Conservation (phyloP, 1,140 invertebrate species). For the Lepeophtheirus salmonis region DNA sequence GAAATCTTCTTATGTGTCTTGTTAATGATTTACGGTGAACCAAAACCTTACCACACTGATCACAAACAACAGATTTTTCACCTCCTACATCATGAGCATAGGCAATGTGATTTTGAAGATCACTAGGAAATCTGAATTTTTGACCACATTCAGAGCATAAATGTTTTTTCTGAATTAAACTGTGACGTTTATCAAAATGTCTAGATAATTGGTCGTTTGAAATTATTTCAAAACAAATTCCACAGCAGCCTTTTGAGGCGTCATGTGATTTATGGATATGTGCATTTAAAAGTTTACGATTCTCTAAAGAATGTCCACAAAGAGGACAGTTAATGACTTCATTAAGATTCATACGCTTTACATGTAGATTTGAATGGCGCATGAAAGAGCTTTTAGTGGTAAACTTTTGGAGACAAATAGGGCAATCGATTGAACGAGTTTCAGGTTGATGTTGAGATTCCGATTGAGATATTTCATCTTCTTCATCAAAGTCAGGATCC, state of each 20-base stretch:
- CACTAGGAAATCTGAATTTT: background rate
- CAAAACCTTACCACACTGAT: conserved; percentile 2
- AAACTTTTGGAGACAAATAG: background rate
- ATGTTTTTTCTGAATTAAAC: background rate
- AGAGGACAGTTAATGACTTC: background rate
- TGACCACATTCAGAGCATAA: background rate
- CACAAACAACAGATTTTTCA: conserved; percentile 2
- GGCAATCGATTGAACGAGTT: background rate
- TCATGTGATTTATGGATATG: background rate
- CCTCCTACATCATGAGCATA: background rate
- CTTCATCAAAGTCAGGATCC: background rate
- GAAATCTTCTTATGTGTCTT: background rate
- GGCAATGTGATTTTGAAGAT: background rate
- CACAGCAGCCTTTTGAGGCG: background rate
- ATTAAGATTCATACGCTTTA: background rate
- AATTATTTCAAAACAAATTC: background rate
- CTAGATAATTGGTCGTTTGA: background rate
- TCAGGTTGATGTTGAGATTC: no score
- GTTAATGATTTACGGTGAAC: background rate
- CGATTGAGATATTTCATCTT: no score
- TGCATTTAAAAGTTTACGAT: background rate
- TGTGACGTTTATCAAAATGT: background rate
- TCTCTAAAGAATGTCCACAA: background rate
- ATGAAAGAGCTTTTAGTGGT: background rate
- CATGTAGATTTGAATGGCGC: background rate